These are phyloP conservation scores for Odiellus spinosus DNA, from an alignment of 2,888 invertebrate genomes.

Conservation along the genomic window DNA sequence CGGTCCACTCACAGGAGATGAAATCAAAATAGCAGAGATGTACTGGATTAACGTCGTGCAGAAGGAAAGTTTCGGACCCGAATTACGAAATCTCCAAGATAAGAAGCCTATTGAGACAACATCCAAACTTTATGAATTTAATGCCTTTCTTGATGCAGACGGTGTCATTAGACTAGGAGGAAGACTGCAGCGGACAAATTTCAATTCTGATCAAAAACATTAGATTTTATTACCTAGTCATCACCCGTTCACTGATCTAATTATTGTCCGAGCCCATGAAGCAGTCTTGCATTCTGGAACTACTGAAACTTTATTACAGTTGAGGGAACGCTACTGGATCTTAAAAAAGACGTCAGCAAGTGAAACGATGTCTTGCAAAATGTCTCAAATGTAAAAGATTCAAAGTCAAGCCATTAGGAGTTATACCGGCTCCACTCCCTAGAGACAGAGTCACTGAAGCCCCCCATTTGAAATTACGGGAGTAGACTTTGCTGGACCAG, in stretches of 20 bases:
- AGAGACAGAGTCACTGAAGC: neutral
- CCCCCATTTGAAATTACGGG: neutral
- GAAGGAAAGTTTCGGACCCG: no score
- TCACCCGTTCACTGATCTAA: slow-evolving; percentile 1
- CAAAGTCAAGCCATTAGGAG: neutral
- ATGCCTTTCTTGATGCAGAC: neutral
- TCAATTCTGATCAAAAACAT: neutral
- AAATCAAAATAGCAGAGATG: no score
- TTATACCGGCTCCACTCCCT: neutral
- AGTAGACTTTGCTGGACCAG: slow-evolving; percentile 1
- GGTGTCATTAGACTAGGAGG: slow-evolving; percentile 1
- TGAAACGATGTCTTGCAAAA: no score
- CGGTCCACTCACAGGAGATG: no score
- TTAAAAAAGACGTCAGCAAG: neutral
- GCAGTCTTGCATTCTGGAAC: slow-evolving; percentile 1
- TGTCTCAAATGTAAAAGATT: neutral
- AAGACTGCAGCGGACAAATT: neutral
- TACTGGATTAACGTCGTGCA: no score
- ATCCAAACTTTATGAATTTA: no score
- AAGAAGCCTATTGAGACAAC: no score
- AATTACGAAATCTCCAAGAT: no score
- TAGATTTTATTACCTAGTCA: neutral
- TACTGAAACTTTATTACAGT: neutral
- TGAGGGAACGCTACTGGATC: neutral
- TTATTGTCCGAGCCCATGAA: neutral